These are phyloP conservation scores for Botrylloides violaceus DNA, from an alignment of 23 tunicate species.

Conservation along the genomic window DNA sequence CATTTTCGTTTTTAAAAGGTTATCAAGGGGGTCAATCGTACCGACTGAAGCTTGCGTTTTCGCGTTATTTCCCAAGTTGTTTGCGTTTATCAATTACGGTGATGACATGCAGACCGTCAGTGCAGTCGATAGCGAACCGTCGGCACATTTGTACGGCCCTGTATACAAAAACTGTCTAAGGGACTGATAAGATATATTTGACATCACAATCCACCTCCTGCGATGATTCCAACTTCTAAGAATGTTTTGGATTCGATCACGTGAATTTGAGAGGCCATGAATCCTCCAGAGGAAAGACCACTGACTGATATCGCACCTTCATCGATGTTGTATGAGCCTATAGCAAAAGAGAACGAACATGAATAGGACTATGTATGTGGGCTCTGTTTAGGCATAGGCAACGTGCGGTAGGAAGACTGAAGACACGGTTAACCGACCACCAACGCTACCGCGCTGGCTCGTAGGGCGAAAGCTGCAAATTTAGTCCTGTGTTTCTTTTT, in stretches of 20 bases:
- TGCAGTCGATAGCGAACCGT: constrained; percentile 35
- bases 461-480: too few species aligned
- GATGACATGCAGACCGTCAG: constrained; percentile 55
- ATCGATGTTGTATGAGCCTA: constrained; percentile 35
- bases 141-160: constrained; percentile 83
- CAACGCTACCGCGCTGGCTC: too few species aligned
- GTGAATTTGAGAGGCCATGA: constrained; percentile 87
- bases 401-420: too few species aligned
- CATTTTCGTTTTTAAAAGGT: constrained; percentile 33
- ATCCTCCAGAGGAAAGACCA: constrained; percentile 81
- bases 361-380: too few species aligned
- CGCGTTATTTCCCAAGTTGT: constrained; percentile 19
- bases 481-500: too few species aligned
- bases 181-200: background rate
- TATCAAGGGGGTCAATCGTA: constrained; percentile 16
- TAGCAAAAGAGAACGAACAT: background rate
- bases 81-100: constrained; percentile 45
- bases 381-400: too few species aligned
- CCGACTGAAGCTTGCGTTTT: constrained; percentile 8
- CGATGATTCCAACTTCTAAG: constrained; percentile 67
- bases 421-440: too few species aligned
- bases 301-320: constrained; percentile 40
- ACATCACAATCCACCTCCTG: constrained; percentile 44
- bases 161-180: too few species aligned
- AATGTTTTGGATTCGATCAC: constrained; percentile 54